Evolutionary conservation across 2,797 vertebrate genomes (phyloP), one percentile per base, ranked within the genome.

Genomic region (Myotis planiceps): DNA sequence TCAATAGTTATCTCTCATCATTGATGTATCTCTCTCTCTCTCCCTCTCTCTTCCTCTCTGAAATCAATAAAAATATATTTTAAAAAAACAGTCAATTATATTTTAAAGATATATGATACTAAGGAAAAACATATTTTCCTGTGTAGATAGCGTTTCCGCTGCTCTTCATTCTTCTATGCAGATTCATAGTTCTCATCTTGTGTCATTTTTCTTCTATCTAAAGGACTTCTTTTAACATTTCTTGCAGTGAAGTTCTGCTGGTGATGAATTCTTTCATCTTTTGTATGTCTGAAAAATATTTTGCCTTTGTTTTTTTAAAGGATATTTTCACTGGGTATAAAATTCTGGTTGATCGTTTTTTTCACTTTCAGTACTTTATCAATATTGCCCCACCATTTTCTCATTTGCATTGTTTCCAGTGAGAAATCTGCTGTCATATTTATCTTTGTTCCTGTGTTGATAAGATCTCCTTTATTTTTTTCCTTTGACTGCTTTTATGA

Each of bases 301-400:
- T 87, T 39, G 37, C 15, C 37, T 69, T 89, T 25, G 16, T 39
- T 66, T 86, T 85, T 90, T 86, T 68, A 13, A 94, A 83, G 91
- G 53, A 16, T 29, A 65, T 83, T 91, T 91, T 72, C 88, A 72
- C 27, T 55, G 71, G 37, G 25, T 69, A 66, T 66, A 78, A 83
- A 88, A 87, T 32, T 88, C 58, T 78, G 21, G 27, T 34, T 51
- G 55, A 60, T 7, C 23, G 12, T 42, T n/a, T 72, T 72, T n/a
- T 60, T 47, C 39, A 16, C 45, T 21, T 29, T 69, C 19, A 32
- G 45, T 47, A 53, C 2, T 78, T 76, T 76, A 37, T 19, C 27
- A 13, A 71, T 78, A 29, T 39, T 87, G 25, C 27, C 69, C 60
- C 23, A 90, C 8, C 25, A 32, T 90, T 45, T 80, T 90, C 47